Conservation (phyloP, 1,140 invertebrate species). For the Zaprionus ornatus region DNA sequence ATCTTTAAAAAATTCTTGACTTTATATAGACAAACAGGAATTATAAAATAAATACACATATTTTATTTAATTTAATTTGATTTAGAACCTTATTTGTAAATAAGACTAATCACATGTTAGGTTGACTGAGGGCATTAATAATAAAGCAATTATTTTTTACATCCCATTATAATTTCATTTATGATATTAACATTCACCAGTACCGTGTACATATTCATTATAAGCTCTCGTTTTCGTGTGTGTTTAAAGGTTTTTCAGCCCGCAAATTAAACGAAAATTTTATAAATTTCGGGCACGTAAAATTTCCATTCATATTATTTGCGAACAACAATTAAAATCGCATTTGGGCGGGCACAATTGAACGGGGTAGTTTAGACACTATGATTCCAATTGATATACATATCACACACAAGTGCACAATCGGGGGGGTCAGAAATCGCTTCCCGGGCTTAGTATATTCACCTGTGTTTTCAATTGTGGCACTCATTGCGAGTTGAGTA, state of each 20-base stretch:
- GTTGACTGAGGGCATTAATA: neutral
- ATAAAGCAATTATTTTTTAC: neutral
- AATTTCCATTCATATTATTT: slow-evolving; percentile 18
- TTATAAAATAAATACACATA: too few relatives aligned
- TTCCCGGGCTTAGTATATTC: slow-evolving; percentile 26
- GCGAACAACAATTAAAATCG: slow-evolving; percentile 26
- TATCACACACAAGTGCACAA: neutral
- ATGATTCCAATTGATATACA: slow-evolving; percentile 6
- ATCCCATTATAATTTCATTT: neutral
- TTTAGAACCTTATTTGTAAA: neutral
- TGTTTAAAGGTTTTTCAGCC: neutral
- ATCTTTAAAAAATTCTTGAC: neutral
- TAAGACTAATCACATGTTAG: neutral
- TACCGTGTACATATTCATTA: neutral
- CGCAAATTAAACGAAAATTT: slow-evolving; percentile 16
- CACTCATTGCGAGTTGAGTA: slow-evolving; percentile 26
- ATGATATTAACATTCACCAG: neutral
- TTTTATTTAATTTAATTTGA: neutral
- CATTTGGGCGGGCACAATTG: slow-evolving; percentile 6
- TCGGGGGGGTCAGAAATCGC: slow-evolving; percentile 3
- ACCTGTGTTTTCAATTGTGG: slow-evolving; percentile 40
- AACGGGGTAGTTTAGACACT: neutral
- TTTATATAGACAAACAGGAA: too few relatives aligned
- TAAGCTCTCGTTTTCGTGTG: neutral
- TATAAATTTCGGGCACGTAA: slow-evolving; percentile 17